These are phyloP conservation scores for Elysia chlorotica DNA, from an alignment of 1,140 invertebrate genomes.

Conservation along the genomic window DNA sequence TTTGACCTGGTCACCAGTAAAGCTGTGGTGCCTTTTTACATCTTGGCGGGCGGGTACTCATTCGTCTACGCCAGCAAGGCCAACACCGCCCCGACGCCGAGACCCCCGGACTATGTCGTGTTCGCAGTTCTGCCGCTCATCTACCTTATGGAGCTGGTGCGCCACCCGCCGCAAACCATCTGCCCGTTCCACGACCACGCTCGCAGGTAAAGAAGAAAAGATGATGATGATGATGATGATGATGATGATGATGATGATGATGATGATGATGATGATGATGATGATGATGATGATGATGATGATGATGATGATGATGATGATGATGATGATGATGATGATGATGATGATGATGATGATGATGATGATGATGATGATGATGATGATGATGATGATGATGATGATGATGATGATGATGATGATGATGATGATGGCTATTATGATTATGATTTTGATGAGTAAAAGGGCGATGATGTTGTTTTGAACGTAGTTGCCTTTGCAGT, in stretches of 20 bases:
- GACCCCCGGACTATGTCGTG: too few relatives aligned
- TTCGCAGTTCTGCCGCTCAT: too few relatives aligned
- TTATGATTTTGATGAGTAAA: neutral
- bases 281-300: neutral
- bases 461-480: neutral
- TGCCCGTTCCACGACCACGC: too few relatives aligned
- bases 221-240: neutral
- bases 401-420: neutral
- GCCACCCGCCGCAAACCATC: too few relatives aligned
- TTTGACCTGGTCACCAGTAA: too few relatives aligned
- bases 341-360: neutral
- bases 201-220: too few relatives aligned
- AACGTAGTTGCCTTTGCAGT: too few relatives aligned
- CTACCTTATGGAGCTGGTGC: too few relatives aligned
- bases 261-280: neutral
- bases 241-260: neutral
- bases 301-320: neutral
- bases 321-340: neutral
- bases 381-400: neutral
- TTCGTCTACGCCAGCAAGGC: too few relatives aligned
- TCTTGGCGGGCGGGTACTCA: too few relatives aligned
- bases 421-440: neutral
- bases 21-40: too few relatives aligned
- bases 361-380: neutral
- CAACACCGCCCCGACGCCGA: too few relatives aligned